Conservation (phyloP, 2,888 invertebrate genomes). For the Empis stercorea region DNA sequence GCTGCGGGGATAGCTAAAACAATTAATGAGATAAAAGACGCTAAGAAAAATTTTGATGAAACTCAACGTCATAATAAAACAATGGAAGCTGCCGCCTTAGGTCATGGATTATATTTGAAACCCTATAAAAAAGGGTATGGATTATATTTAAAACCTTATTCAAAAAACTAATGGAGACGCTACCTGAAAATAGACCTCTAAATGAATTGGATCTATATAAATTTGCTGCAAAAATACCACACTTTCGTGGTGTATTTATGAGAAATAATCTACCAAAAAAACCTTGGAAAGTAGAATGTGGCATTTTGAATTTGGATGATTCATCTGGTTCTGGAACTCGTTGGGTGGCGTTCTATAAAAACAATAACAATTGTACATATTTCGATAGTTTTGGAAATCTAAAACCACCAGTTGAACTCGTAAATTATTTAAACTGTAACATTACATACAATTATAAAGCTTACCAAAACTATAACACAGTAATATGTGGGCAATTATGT, state of each 20-base stretch:
- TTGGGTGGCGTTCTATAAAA: no score
- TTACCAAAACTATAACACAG: conserved; percentile 16
- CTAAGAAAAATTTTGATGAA: conserved; percentile 21
- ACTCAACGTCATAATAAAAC: conserved; percentile 20
- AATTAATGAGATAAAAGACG: conserved; percentile 16
- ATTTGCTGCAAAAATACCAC: no score
- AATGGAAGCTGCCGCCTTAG: conserved; percentile 24
- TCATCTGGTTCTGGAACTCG: no score
- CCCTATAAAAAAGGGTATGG: conserved; percentile 18
- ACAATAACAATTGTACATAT: no score
- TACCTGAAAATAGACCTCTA: not conserved
- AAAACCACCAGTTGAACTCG: conserved; percentile 18
- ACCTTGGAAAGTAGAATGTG: not conserved
- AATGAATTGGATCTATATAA: no score
- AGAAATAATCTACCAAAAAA: conserved; percentile 19
- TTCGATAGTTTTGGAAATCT: conserved; percentile 19
- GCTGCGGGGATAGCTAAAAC: conserved; percentile 26
- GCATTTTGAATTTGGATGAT: not conserved
- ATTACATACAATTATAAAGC: conserved; percentile 18
- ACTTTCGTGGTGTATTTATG: conserved; percentile 21
- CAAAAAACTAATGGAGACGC: not conserved
- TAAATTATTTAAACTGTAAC: conserved; percentile 14
- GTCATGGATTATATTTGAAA: conserved; percentile 19
- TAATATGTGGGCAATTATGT: conserved; percentile 22
- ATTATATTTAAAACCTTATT: conserved; percentile 16